These are phyloP conservation scores for Colaptes auratus DNA, from an alignment of 2,113 vertebrate genomes.

Conservation along the genomic window DNA sequence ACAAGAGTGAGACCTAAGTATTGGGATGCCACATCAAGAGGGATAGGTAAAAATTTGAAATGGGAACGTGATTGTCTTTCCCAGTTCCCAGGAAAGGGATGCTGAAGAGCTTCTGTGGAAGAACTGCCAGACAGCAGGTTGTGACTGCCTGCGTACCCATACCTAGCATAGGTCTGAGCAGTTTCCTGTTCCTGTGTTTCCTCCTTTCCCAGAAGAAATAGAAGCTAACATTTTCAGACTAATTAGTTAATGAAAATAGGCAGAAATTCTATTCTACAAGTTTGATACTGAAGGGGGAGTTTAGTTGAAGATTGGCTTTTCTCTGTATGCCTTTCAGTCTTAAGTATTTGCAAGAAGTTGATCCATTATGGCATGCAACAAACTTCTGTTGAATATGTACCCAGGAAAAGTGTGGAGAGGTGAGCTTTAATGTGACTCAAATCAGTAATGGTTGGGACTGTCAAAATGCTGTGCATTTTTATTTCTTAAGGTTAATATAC, in stretches of 20 bases:
- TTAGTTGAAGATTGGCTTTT: neutral
- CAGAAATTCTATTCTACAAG: neutral
- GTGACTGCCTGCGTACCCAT: neutral
- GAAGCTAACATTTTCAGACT: neutral
- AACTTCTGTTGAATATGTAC: neutral
- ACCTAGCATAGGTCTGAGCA: neutral
- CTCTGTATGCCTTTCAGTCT: neutral
- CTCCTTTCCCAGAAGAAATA: neutral
- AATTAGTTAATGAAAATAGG: neutral
- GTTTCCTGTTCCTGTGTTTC: neutral
- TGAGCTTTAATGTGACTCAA: neutral
- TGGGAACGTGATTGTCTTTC: neutral
- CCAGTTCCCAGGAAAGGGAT: accelerated
- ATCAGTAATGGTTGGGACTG: neutral
- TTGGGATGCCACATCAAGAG: neutral
- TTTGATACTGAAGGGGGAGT: neutral
- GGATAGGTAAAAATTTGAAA: neutral
- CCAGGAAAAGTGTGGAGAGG: neutral
- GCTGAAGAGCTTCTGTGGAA: neutral
- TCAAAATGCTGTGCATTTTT: constrained; percentile 7
- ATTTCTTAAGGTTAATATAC: neutral
- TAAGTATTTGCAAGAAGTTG: neutral
- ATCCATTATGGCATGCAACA: neutral
- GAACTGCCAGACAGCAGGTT: neutral
- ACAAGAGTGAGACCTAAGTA: neutral